These are phyloP conservation scores for Melanocharis versteri DNA, from an alignment of 2,113 vertebrate species.

Conservation along the genomic window DNA sequence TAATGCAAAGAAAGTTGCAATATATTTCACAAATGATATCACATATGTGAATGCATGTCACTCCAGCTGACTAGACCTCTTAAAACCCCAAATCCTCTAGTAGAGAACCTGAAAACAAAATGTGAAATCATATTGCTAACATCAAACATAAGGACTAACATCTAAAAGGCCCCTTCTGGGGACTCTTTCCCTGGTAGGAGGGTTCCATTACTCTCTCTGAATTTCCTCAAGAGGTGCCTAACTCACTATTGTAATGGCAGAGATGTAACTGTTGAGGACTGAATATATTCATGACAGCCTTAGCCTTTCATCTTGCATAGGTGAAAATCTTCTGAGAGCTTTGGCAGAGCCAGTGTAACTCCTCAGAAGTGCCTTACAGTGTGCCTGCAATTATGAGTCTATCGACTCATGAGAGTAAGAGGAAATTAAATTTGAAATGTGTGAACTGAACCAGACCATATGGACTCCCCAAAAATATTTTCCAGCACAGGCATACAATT, in stretches of 20 bases:
- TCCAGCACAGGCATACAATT: neutral
- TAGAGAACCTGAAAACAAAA: neutral
- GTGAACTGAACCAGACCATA: constrained; percentile 10
- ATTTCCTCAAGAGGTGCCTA: neutral
- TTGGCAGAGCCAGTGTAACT: neutral
- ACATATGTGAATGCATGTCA: neutral
- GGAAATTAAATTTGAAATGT: neutral
- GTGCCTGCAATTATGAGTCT: neutral
- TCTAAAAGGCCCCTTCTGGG: neutral
- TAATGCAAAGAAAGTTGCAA: neutral
- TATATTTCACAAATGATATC: neutral
- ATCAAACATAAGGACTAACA: neutral
- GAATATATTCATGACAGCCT: neutral
- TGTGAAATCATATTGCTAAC: neutral
- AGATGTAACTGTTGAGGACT: neutral
- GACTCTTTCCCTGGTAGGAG: neutral
- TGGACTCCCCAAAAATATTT: neutral
- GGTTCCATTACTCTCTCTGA: neutral
- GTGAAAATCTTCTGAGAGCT: neutral
- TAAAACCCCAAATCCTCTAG: neutral
- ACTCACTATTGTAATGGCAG: neutral
- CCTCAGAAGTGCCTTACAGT: neutral
- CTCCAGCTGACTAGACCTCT: neutral
- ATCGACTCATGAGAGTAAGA: neutral
- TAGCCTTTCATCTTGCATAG: neutral